Conservation (phyloP, 1,140 invertebrate species). For the Diplogasteroides magnus region DNA sequence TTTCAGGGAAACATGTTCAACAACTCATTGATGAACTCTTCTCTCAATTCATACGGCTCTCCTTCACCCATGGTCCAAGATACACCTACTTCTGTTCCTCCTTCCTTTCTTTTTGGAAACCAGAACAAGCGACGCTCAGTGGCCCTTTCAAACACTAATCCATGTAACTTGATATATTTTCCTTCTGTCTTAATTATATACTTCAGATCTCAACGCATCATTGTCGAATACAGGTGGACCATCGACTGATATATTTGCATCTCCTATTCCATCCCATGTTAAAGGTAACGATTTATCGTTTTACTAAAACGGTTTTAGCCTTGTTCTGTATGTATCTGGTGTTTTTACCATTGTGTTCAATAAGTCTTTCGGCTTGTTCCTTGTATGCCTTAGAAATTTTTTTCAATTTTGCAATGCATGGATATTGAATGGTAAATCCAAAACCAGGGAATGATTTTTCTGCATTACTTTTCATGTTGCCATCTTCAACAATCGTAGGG, state of each 20-base stretch:
- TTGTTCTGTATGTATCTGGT: neutral
- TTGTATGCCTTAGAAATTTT: too few relatives aligned
- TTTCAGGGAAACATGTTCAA: neutral
- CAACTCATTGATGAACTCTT: neutral
- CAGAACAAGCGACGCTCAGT: constrained; percentile 9
- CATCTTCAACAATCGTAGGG: too few relatives aligned
- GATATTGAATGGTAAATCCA: too few relatives aligned
- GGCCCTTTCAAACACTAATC: constrained; percentile 1
- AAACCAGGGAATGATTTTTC: too few relatives aligned
- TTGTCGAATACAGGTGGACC: neutral
- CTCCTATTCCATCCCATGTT: constrained; percentile 11
- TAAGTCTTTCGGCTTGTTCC: too few relatives aligned
- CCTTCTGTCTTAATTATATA: neutral
- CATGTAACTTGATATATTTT: constrained; percentile 2
- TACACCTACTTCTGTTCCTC: neutral
- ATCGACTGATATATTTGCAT: constrained; percentile 10
- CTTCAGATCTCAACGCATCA: neutral
- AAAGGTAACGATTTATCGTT: neutral
- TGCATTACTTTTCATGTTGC: too few relatives aligned
- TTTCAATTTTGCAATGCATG: too few relatives aligned
- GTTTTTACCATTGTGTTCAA: too few relatives aligned
- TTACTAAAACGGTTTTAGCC: neutral
- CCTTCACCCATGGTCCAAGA: neutral
- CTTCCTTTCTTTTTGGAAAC: neutral
- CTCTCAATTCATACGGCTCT: neutral